Evolutionary conservation across 2,888 invertebrate species (phyloP), one percentile per base, ranked within the genome.

Genomic region (Schizotus pectinicornis): DNA sequence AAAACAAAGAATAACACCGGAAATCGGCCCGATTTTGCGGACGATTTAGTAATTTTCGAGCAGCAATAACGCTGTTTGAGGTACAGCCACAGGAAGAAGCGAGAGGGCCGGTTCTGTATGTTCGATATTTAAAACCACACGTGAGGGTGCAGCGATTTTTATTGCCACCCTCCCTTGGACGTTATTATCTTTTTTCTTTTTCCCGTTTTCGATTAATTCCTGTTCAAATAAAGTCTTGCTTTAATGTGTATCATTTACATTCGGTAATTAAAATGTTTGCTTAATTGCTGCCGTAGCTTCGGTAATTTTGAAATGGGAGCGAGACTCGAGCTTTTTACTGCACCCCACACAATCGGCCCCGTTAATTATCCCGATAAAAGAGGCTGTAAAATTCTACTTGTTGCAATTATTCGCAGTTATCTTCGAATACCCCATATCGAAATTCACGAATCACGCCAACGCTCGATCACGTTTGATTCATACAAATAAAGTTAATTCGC

Each of bases 241-340:
- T 64, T 61, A 58, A 59, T 57, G 61, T 52, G 56, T 45, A 61
- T 56, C 59, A 62, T 67, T 67, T 67, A 59, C 62, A 64, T 65
- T 56, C 49, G 12, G 57, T 63, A 65, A 67, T 63, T 65, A 67
- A 67, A 67, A 62, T 62, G 64, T 65, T 65, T 65, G 67, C 60
- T 61, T 60, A 63, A 65, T 62, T 58, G 55, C 62, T 48, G 32
- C 14, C 49, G 55, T 57, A 52, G 56, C 22, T 49, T 56, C 34
- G 49, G 49, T 36, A 49, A 54, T 59, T 59, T 59, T 54, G 32
- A 59, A 54, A 54, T 48, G 50, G 54, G 32, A 55, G 51, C 53
- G 38, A 48, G 41, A 35, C 14, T 22, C 39, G 47, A 46, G 53
- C 32, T 45, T 46, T 52, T 53, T 53, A 53, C 30, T 12, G 38